Conservation (phyloP, 2,113 vertebrate species). For the Colistium nudipinnis region DNA sequence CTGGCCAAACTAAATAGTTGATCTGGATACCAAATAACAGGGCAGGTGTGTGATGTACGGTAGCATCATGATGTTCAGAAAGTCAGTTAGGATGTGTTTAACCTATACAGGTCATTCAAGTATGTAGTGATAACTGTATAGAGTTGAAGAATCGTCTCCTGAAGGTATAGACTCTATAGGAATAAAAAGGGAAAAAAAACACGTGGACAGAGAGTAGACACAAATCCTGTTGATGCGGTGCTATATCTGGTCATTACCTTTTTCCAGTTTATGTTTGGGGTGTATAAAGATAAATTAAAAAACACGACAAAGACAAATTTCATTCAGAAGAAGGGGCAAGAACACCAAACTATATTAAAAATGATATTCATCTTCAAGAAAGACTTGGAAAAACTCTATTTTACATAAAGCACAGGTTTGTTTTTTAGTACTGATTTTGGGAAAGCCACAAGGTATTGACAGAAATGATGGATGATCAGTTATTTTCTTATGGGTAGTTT, state of each 20-base stretch:
- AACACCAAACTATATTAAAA: neutral
- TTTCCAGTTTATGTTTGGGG: too few relatives aligned
- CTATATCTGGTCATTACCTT: neutral
- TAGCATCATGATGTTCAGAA: neutral
- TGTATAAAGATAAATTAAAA: neutral
- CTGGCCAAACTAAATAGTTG: conserved; percentile 10
- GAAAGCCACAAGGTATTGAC: neutral
- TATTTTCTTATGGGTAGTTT: neutral
- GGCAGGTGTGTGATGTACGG: neutral
- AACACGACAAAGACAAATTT: neutral
- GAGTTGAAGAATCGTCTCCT: too few relatives aligned
- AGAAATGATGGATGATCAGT: neutral
- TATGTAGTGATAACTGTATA: too few relatives aligned
- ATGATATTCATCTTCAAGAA: neutral
- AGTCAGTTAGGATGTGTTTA: neutral
- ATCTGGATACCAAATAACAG: conserved; percentile 7
- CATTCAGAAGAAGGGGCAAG: neutral
- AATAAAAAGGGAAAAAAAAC: too few relatives aligned
- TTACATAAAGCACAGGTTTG: neutral
- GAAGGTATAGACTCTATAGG: too few relatives aligned
- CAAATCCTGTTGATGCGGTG: neutral
- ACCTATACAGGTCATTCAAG: neutral
- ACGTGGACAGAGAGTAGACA: neutral
- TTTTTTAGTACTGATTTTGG: neutral
- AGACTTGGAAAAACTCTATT: neutral